Conservation (phyloP, 2,888 invertebrate species). For the Rapana venosa region DNA sequence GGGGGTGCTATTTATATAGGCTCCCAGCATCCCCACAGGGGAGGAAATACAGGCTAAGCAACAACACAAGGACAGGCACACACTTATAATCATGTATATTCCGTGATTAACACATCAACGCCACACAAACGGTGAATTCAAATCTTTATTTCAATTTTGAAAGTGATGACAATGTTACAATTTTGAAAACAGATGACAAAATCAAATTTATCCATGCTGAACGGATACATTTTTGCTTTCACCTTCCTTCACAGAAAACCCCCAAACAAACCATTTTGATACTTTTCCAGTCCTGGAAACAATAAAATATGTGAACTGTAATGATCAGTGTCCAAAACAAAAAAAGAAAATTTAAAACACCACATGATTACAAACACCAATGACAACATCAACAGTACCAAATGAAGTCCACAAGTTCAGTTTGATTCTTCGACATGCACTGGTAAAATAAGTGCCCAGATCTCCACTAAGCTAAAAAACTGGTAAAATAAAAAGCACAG, state of each 20-base stretch:
- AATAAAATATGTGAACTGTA: neutral
- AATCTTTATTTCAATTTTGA: neutral
- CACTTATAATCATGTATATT: neutral
- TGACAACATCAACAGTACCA: neutral
- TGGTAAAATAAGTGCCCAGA: neutral
- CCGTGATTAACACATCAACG: neutral
- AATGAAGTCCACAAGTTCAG: neutral
- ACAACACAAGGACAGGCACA: neutral
- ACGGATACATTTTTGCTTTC: neutral
- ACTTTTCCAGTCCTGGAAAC: neutral
- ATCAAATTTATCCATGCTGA: neutral
- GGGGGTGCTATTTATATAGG: no score
- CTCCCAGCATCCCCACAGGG: neutral
- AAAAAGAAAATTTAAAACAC: neutral
- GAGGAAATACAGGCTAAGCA: neutral
- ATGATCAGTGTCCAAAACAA: neutral
- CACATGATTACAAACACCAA: constrained; percentile 6
- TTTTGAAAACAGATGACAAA: neutral
- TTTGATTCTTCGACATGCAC: neutral
- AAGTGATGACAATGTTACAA: neutral
- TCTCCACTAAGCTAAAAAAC: neutral
- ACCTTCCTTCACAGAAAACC: neutral
- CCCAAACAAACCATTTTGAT: neutral
- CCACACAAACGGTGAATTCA: neutral
- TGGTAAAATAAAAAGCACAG: neutral